Conservation (phyloP, 1,140 invertebrate genomes). For the Drosophila truncata region DNA sequence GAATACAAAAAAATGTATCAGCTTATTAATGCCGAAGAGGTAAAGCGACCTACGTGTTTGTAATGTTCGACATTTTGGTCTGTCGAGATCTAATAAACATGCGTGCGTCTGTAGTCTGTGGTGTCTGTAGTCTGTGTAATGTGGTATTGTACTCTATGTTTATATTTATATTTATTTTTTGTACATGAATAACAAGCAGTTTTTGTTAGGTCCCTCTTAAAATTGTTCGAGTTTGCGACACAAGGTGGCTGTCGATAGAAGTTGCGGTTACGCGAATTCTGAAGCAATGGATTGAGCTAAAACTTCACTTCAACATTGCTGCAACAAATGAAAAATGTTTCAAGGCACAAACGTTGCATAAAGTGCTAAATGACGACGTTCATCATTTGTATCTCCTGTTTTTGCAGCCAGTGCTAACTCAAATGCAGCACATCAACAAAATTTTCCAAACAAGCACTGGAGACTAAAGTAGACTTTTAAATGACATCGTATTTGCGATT, state of each 20-base stretch:
- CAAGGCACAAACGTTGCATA: slow-evolving; percentile 16
- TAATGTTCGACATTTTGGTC: not conserved
- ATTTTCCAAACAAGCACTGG: slow-evolving; percentile 30
- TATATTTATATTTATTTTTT: not conserved
- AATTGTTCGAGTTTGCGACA: not conserved
- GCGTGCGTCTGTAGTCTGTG: too few relatives aligned
- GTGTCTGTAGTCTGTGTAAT: too few relatives aligned
- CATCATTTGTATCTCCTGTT: slow-evolving; percentile 12
- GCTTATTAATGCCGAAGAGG: not conserved
- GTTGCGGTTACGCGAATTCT: not conserved
- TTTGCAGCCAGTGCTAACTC: slow-evolving; percentile 21
- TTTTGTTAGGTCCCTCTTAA: not conserved
- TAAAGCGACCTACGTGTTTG: not conserved
- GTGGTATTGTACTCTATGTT: not conserved
- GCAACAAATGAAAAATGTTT: slow-evolving; percentile 3
- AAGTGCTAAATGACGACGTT: not conserved
- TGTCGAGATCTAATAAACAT: not conserved
- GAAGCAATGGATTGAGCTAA: not conserved
- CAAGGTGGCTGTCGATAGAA: not conserved
- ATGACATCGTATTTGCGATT: slow-evolving; percentile 22
- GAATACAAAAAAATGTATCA: not conserved
- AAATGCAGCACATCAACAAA: slow-evolving; percentile 26
- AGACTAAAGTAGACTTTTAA: slow-evolving; percentile 25
- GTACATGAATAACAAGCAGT: not conserved
- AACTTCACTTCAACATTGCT: not conserved